Evolutionary conservation across 2,888 invertebrate genomes (phyloP).

Genomic region (Sympetrum striolatum): DNA sequence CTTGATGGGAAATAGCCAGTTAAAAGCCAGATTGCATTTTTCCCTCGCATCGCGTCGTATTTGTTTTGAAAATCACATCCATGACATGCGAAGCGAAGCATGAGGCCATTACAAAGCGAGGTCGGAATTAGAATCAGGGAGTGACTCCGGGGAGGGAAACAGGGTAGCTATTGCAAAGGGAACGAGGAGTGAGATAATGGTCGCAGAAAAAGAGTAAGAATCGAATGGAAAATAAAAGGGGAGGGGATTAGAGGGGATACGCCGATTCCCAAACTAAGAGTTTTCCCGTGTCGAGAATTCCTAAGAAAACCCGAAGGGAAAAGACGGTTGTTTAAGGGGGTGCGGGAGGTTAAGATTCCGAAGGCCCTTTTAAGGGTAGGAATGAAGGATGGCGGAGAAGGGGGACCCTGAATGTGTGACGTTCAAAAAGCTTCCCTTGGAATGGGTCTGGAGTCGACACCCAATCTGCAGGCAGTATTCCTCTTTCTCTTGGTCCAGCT

Average conservation of each 20-base stretch:
- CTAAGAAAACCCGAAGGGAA: slow-evolving; percentile 5
- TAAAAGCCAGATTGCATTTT: no score
- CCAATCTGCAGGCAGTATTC: background rate
- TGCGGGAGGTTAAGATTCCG: background rate
- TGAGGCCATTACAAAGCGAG: no score
- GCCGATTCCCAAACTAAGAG: slow-evolving; percentile 28
- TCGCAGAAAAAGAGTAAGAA: background rate
- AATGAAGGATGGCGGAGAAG: background rate
- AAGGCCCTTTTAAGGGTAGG: background rate
- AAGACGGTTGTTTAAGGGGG: background rate
- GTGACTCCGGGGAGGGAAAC: no score
- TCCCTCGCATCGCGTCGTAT: no score
- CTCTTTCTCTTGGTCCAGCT: background rate
- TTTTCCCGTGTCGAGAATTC: slow-evolving; percentile 38
- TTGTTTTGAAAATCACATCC: no score
- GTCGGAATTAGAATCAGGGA: no score
- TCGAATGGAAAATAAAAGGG: background rate
- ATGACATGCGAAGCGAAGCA: no score
- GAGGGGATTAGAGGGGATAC: background rate
- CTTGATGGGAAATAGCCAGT: no score
- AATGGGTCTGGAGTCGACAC: background rate
- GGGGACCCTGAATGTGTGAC: background rate
- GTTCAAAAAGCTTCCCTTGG: background rate
- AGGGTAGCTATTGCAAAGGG: background rate
- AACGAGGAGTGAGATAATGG: background rate